These are phyloP conservation scores for Octonoba sinensis DNA, from an alignment of 2,888 invertebrate species.

Conservation along the genomic window DNA sequence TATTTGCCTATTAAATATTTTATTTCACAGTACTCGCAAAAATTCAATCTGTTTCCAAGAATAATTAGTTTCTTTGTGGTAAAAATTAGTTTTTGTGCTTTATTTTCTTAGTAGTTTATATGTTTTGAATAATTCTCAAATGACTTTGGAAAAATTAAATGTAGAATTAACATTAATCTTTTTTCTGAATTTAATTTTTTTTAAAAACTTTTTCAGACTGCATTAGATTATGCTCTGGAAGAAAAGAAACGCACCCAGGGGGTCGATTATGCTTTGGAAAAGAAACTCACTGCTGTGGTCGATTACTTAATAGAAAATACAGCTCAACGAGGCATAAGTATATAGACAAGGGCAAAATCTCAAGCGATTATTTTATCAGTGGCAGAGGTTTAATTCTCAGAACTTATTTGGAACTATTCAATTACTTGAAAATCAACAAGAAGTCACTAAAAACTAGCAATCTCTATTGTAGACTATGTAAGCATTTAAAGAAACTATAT, in stretches of 20 bases:
- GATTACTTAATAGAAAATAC: constrained; percentile 30
- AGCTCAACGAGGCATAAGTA: not conserved
- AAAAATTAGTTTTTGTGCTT: not conserved
- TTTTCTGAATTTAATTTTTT: too few species aligned
- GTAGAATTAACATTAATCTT: too few species aligned
- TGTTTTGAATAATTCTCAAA: too few species aligned
- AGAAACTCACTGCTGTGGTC: not conserved
- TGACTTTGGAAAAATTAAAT: too few species aligned
- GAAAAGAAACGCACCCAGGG: not conserved
- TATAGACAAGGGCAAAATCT: too few species aligned
- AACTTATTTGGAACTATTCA: too few species aligned
- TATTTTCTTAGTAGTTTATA: not conserved
- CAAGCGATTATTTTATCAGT: not conserved
- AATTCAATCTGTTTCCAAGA: not conserved
- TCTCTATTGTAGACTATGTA: too few species aligned
- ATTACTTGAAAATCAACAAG: too few species aligned
- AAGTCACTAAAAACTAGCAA: too few species aligned
- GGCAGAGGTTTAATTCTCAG: too few species aligned
- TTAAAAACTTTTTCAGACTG: constrained; percentile 32
- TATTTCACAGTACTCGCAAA: not conserved
- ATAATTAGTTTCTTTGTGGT: not conserved
- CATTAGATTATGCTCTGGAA: constrained; percentile 23
- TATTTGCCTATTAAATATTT: not conserved
- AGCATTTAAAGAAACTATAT: too few species aligned
- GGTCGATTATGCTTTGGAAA: constrained; percentile 12